These are phyloP conservation scores for Chiridota heheva DNA, from an alignment of 35 echinoderm and acorn worm genomes.

Conservation along the genomic window DNA sequence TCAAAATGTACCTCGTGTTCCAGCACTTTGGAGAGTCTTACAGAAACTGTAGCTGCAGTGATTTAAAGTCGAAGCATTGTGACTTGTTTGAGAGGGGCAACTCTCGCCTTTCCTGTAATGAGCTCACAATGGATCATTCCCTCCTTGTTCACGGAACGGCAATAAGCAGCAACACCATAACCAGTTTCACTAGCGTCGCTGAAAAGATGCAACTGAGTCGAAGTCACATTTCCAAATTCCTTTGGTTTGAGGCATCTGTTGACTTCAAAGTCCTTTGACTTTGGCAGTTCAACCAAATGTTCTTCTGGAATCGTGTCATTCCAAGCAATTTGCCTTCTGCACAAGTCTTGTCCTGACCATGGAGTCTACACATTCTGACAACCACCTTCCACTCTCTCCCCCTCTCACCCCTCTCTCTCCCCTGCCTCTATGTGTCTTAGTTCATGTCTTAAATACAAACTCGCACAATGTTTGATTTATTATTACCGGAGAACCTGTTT, in stretches of 20 bases:
- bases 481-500: too few species aligned
- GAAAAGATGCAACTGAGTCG: conserved; percentile 66
- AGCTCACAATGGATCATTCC: conserved; percentile 12
- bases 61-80: conserved; percentile 71
- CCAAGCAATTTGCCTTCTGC: conserved; percentile 56
- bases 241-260: conserved; percentile 51
- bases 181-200: conserved; percentile 55
- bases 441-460: too few species aligned
- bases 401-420: too few species aligned
- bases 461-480: too few species aligned
- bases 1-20: conserved; percentile 34
- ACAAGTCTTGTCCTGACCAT: conserved; percentile 83
- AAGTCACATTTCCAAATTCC: neutral
- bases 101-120: conserved; percentile 49
- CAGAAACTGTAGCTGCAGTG: conserved; percentile 51
- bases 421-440: too few species aligned
- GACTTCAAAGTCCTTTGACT: conserved; percentile 31
- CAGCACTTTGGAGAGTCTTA: conserved; percentile 20
- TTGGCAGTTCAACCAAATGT: conserved; percentile 51
- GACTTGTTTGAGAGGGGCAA: conserved; percentile 59
- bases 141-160: conserved; percentile 30
- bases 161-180: conserved; percentile 65
- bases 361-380: too few species aligned
- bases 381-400: too few species aligned
- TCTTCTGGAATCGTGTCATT: conserved; percentile 56